Base-by-base conservation (phyloP, 1,140 invertebrate genomes). In the Drosophila ambigua region DNA sequence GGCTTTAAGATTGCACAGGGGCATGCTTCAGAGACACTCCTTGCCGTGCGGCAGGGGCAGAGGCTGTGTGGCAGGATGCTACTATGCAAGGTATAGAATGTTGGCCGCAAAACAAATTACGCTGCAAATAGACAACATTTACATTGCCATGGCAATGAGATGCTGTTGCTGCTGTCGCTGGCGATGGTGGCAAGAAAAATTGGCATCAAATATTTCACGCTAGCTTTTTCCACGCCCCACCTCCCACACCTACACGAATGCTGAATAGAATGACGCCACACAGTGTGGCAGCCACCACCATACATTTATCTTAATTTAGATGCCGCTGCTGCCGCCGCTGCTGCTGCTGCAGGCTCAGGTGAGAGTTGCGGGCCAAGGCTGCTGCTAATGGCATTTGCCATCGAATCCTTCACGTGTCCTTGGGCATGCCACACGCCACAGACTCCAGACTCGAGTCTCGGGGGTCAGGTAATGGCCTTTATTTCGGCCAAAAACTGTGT, bases 321-420 rank as follows among this genome's bases (percentile, higher is more conserved):
- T 43, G 31, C 54, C 60, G 57, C 65, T 68, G 35, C 20, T 20
- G 20, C 20, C 20, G 20, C 20, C 20, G 20, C 53, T 16, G 78
- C 60, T 72, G 31, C 54, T 52, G 63, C 63, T 75, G 78, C 60
- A 64, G 44, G 60, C 63, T 24, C 60, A 59, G 51, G 39, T 51
- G 51, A 46, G 43, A 44, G 44, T 9, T 43, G 20, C 11, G 35
- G 15, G 5, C 48, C 79, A 74, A 80, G 72, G 64, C 73, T 61
- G 28, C 66, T 57, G 77, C 79, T 82, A 82, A 79, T 82, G 75
- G 78, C 53, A 46, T 60, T 51, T 43, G 57, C 68, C 65, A 48
- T 63, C 73, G 78, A 87, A 88, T 87, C 78, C 83, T 85, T 82
- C 75, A 79, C 78, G 75, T 78, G 82, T 87, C 82, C 83, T 87